Evolutionary conservation across 2,113 vertebrate species (phyloP), one percentile per base, ranked within the genome.

Genomic region (Sardina pilchardus): DNA sequence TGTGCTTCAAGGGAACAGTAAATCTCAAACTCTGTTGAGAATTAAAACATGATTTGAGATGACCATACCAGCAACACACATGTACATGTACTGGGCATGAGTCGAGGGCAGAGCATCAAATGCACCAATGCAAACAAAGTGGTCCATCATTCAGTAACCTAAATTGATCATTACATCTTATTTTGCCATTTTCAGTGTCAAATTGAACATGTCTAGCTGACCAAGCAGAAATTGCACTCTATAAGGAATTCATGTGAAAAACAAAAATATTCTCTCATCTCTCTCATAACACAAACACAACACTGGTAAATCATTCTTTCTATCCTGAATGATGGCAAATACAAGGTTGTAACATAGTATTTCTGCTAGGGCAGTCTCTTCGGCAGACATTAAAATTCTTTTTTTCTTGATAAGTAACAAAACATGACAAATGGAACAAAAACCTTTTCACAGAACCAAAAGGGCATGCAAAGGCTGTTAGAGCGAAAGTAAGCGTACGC

Each of bases 391-490:
- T 59, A 5, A 59, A 21, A 59, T 17, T 0, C 4, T 16, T 50
- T 50, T 50, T 19, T 50, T 50, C 48, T 50, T 50, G 16, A 50
- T 14, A 67, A 67, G 59, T 67, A 67, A 2, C 24, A 67, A 59
- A 59, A 59, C 53, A 59, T 59, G 53, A 6, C 53, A 24, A 59
- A 24, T 24, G 3, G 53, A 59, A 59, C 19, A 19, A 21, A 59
- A 17, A 2, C 14, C 17, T 53, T 24, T 4, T 42, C 34, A 86
- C 21, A 71, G n/a, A 44, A 88, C 30, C 43, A 50, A 39, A 84
- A 88, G 81, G 84, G 83, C 89, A 92, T 86, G 88, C 88, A 87
- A 80, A 71, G 45, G 17, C 42, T 87, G 86, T 84, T 89, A 88
- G 45, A 81, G 78, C 53, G 48, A 63, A 44, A 59, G 53, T 19